Evolutionary conservation across 1,140 invertebrate genomes (phyloP), one percentile per base, ranked within the genome.

Genomic region (Drosophila lacteicornis): DNA sequence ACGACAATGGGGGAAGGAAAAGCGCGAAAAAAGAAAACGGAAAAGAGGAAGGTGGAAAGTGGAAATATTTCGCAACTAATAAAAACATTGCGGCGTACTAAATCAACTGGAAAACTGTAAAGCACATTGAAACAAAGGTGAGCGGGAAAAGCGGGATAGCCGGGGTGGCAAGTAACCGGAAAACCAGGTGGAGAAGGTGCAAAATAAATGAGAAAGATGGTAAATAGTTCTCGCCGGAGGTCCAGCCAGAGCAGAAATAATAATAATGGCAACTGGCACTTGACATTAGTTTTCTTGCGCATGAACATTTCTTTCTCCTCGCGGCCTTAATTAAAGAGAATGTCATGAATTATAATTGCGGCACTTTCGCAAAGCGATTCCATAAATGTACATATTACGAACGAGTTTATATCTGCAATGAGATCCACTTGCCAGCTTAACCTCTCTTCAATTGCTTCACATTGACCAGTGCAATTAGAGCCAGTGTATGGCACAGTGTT

Each of bases 1-100:
- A 55, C 57, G 40, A 56, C 68, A 79, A 78, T 75, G 61, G 43
- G 61, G 43, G 22, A 65, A 68, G 12, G 38, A 42, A 43, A 43
- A 46, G 13, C 13, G 33, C 27, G 30, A 43, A 36, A 51, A 38
- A 25, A 12, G 15, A 30, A 47, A 33, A 33, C 9, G 15, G 49
- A 12, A 50, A 73, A n/a, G 25, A 13, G 17, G 50, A 70, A 30
- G 53, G 51, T 47, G 67, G 22, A 61, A 59, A 40, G 62, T 63
- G 70, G 45, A 82, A 86, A 87, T 82, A 76, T 87, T 87, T 82
- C 78, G 78, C 80, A 80, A 75, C 78, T 78, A 84, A 88, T 88
- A 90, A 88, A 88, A 82, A 77, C 80, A 84, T 77, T 81, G 75
- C 78, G 62, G 84, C 69, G 75, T 68, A 75, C 68, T 88, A 84